phyloP scores from a whole-genome alignment of 2,113 vertebrate species.

The Garra rufa region DNA sequence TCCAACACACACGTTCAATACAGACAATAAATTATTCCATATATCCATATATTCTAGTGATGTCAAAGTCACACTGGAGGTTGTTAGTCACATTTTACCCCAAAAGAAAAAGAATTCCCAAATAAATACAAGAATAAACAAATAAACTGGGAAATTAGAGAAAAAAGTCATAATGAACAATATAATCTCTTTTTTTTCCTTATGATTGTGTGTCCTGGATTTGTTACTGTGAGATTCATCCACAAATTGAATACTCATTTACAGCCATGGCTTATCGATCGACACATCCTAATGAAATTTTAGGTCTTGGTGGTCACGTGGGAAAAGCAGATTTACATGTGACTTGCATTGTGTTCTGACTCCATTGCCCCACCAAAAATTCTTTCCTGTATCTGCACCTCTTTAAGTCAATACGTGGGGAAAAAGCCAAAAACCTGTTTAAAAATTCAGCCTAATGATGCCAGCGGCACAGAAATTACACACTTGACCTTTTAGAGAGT shows the following conservation, averaged over 20 bases:
- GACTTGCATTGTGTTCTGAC: neutral
- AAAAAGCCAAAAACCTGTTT: neutral
- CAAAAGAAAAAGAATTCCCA: neutral
- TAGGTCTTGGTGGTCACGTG: neutral
- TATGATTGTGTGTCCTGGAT: neutral
- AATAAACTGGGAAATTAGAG: no score
- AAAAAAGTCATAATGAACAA: neutral
- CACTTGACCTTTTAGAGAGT: neutral
- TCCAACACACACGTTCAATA: no score
- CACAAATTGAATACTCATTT: neutral
- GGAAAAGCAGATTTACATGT: neutral
- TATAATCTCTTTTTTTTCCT: neutral
- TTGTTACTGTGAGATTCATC: neutral
- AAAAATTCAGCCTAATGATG: neutral
- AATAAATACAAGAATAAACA: neutral
- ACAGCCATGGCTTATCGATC: neutral
- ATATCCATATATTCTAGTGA: no score
- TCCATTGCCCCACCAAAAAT: neutral
- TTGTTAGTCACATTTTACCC: neutral
- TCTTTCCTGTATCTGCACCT: neutral
- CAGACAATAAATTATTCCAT: no score
- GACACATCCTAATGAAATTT: neutral
- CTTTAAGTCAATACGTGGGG: neutral
- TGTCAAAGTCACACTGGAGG: neutral
- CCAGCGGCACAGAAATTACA: neutral